Percentiles rank a stretch among this genome's conserved stretches.
These are phyloP conservation scores for Astreopora myriophthalma DNA, from an alignment of 64 coral and sea anemone genomes.

Conservation along the genomic window DNA sequence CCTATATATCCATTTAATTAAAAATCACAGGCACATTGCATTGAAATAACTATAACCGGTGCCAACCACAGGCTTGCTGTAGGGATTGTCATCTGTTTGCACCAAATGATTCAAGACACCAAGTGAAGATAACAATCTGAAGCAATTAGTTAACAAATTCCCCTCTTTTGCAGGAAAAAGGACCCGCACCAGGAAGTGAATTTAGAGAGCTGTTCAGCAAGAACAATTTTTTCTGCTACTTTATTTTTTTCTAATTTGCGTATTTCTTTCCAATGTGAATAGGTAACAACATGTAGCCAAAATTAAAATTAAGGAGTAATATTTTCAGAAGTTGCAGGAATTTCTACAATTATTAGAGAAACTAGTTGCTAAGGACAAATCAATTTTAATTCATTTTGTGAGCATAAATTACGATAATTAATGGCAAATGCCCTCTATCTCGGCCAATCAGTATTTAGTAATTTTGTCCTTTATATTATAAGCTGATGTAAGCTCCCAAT, in stretches of 20 bases:
- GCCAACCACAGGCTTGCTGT: not conserved
- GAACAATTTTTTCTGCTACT: not conserved
- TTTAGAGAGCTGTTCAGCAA: not conserved
- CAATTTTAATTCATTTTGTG: too few relatives aligned
- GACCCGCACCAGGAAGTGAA: not conserved
- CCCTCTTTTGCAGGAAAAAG: not conserved
- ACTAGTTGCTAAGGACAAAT: too few relatives aligned
- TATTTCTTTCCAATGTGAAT: not conserved
- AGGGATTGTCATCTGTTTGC: not conserved
- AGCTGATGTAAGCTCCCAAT: too few relatives aligned
- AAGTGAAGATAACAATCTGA: not conserved
- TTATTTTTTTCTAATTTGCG: not conserved
- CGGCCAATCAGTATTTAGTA: not conserved
- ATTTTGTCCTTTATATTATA: not conserved
- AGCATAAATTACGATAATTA: too few relatives aligned
- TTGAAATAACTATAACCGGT: not conserved
- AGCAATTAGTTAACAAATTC: not conserved
- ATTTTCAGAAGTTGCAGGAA: too few relatives aligned
- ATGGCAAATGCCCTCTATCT: too few relatives aligned
- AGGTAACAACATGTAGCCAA: too few relatives aligned
- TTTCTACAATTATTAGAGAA: too few relatives aligned
- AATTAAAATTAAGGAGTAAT: too few relatives aligned
- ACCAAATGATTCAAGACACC: not conserved
- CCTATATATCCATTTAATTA: not conserved
- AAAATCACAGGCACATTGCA: not conserved